A percentile compares a stretch with the other conserved stretches of the same genome.
Conservation (phyloP, 2,797 vertebrate genomes). For the Carduelis carduelis region DNA sequence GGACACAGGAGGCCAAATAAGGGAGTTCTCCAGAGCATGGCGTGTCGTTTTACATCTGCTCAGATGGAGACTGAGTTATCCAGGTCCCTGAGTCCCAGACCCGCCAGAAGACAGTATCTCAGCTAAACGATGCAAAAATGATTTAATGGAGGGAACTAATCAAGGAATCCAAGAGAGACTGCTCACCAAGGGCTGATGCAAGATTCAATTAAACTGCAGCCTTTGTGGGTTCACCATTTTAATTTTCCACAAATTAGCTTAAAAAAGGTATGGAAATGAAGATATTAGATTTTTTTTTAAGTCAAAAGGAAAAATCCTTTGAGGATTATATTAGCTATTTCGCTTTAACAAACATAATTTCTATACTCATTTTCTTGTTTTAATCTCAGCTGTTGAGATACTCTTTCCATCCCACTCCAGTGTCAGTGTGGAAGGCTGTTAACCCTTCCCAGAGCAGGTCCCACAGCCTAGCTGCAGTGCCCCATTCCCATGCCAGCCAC, state of each 20-base stretch:
- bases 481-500: not conserved
- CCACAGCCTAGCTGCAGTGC: not conserved
- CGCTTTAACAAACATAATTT: conserved; percentile 64
- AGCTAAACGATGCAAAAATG: conserved; percentile 60
- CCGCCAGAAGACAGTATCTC: conserved; percentile 13
- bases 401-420: not conserved
- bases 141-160: conserved; percentile 72
- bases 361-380: conserved; percentile 41
- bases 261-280: conserved; percentile 80
- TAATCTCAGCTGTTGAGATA: conserved; percentile 33
- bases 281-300: conserved; percentile 74
- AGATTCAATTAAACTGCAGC: conserved; percentile 79
- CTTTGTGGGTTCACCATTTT: conserved; percentile 76
- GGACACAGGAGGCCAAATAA: not conserved
- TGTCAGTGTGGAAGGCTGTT: not conserved
- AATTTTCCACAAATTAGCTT: conserved; percentile 85
- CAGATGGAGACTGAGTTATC: conserved; percentile 15
- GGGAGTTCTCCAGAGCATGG: not conserved
- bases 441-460: not conserved
- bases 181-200: conserved; percentile 60
- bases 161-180: conserved; percentile 72
- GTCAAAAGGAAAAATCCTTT: conserved; percentile 76
- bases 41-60: not conserved
- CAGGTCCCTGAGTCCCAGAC: conserved; percentile 46
- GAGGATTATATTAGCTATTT: conserved; percentile 75